phyloP scores from a whole-genome alignment of 2,888 invertebrate species.

The Escarpia spicata region DNA sequence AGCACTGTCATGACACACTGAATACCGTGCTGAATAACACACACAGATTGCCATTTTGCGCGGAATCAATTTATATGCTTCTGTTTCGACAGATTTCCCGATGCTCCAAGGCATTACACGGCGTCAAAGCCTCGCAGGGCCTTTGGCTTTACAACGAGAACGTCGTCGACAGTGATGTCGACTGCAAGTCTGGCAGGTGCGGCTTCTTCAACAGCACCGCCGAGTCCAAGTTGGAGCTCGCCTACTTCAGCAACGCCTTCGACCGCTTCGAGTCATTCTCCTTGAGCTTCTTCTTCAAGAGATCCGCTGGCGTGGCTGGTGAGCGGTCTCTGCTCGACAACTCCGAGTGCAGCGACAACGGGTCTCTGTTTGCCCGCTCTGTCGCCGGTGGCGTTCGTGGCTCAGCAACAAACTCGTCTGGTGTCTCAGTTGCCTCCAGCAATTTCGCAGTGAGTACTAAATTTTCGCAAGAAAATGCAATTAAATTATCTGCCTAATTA shows the following conservation, averaged over 20 bases:
- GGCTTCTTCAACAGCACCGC: conserved; percentile 23
- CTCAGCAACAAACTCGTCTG: neutral
- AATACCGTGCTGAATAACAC: neutral
- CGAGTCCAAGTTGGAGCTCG: conserved; percentile 6
- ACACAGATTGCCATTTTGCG: neutral
- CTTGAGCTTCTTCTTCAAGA: conserved; percentile 14
- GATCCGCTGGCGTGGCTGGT: neutral
- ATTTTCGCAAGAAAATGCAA: neutral
- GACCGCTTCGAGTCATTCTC: conserved; percentile 19
- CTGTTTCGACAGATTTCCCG: neutral
- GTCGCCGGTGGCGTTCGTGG: neutral
- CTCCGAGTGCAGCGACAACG: neutral
- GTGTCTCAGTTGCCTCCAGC: neutral
- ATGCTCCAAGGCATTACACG: neutral
- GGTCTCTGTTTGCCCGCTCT: neutral
- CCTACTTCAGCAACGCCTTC: conserved; percentile 25
- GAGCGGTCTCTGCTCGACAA: conserved; percentile 9
- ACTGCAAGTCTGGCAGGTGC: neutral
- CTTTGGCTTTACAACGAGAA: conserved; percentile 20
- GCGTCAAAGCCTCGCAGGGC: neutral
- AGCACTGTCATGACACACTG: neutral
- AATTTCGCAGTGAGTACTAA: neutral
- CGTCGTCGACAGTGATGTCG: neutral
- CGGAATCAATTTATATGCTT: neutral
- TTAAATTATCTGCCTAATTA: neutral